Percentiles rank a stretch among this genome's conserved stretches.
Evolutionary conservation across 1,140 invertebrate species (phyloP).

Genomic region (Camponotus pennsylvanicus): DNA sequence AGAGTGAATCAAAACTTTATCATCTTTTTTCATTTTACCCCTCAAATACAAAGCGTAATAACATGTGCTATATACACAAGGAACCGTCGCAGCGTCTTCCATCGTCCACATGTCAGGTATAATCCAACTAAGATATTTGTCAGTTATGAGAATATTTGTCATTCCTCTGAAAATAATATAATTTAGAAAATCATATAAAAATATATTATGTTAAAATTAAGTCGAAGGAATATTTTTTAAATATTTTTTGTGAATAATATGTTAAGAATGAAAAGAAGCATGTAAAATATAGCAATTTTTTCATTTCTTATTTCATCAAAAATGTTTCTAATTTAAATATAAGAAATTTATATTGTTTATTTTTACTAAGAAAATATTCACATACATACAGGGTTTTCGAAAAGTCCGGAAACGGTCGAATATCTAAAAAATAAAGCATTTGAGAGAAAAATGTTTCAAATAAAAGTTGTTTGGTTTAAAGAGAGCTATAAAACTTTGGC

Average conservation of each 20-base stretch:
- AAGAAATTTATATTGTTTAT: too few species aligned
- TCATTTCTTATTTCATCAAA: too few species aligned
- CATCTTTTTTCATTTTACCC: conserved; percentile 87
- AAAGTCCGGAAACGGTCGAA: too few species aligned
- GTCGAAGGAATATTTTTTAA: not conserved
- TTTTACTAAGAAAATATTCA: not conserved
- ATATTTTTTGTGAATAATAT: too few species aligned
- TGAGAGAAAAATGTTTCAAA: too few species aligned
- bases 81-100: conserved; percentile 95
- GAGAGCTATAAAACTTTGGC: too few species aligned
- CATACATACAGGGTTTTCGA: too few species aligned
- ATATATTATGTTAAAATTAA: not conserved
- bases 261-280: too few species aligned
- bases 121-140: conserved; percentile 90
- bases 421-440: too few species aligned
- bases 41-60: conserved; percentile 91
- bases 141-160: conserved; percentile 88
- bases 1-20: conserved; percentile 91
- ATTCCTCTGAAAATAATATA: conserved; percentile 83
- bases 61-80: conserved; percentile 94
- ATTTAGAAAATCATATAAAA: not conserved
- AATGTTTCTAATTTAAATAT: too few species aligned
- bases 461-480: too few species aligned
- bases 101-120: conserved; percentile 94
- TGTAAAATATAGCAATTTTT: too few species aligned